Conservation (phyloP, 2,113 vertebrate species). For the Noctilio leporinus region DNA sequence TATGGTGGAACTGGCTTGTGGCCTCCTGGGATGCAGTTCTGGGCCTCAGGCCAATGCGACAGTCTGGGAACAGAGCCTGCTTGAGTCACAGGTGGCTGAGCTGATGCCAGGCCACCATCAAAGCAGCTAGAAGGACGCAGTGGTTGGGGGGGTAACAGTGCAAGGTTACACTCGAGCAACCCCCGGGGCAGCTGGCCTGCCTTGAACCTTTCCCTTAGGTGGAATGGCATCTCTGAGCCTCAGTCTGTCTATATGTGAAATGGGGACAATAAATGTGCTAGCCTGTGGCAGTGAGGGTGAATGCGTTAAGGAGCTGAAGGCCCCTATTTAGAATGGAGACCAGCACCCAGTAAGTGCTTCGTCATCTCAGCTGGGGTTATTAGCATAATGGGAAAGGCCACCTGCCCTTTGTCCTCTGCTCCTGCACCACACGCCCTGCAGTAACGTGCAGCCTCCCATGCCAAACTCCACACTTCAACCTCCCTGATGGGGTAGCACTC, state of each 20-base stretch:
- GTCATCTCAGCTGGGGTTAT: too few relatives aligned
- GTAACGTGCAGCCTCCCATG: neutral
- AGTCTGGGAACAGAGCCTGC: conserved; percentile 44
- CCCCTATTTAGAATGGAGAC: neutral
- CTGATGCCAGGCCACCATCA: neutral
- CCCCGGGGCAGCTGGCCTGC: neutral
- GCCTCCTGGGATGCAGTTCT: conserved; percentile 13
- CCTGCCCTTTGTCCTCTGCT: neutral
- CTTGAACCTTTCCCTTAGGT: neutral
- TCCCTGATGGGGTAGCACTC: neutral
- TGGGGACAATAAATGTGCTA: neutral
- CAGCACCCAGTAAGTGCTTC: neutral
- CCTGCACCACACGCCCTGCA: fast-evolving
- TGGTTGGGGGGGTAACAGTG: fast-evolving
- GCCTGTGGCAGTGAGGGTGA: neutral
- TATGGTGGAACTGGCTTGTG: neutral
- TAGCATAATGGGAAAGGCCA: neutral
- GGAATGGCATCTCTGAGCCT: neutral
- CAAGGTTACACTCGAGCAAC: neutral
- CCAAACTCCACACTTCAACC: neutral
- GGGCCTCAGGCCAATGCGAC: conserved; percentile 34
- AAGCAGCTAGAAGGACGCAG: neutral
- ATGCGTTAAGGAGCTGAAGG: neutral
- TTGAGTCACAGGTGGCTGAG: conserved; percentile 61
- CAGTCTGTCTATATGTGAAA: neutral